A percentile compares a stretch with the other conserved stretches of the same genome.
Conservation (phyloP, 2,113 vertebrate genomes). For the Esox niger region DNA sequence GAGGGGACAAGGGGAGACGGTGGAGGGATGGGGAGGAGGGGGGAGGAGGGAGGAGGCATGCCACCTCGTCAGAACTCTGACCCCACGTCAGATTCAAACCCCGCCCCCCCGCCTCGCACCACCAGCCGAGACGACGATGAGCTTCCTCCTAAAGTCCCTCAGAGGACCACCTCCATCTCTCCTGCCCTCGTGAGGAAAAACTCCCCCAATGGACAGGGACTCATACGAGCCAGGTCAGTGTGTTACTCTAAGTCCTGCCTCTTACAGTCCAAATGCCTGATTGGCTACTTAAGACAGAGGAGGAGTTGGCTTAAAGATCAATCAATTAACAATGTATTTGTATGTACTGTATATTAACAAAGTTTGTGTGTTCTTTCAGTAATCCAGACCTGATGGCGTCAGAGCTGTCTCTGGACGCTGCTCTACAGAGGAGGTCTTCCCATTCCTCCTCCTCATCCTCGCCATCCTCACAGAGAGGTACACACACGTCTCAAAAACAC, state of each 20-base stretch:
- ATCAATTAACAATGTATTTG: too few species aligned
- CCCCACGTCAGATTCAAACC: conserved; percentile 87
- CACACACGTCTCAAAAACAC: not conserved
- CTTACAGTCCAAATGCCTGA: too few species aligned
- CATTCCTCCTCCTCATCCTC: conserved; percentile 96
- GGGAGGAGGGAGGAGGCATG: conserved; percentile 83
- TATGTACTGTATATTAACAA: not conserved
- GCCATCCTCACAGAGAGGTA: conserved; percentile 89
- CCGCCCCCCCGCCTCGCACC: conserved; percentile 79
- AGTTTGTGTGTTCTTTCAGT: conserved; percentile 57
- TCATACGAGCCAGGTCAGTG: conserved; percentile 84
- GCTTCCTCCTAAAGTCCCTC: conserved; percentile 88
- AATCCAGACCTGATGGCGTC: conserved; percentile 90
- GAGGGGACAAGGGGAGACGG: conserved; percentile 87
- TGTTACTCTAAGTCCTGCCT: too few species aligned
- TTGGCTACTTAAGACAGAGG: too few species aligned
- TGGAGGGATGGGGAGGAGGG: conserved; percentile 79
- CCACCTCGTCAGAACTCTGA: conserved; percentile 96
- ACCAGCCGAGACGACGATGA: conserved; percentile 71
- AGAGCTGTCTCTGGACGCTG: conserved; percentile 83
- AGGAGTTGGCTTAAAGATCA: too few species aligned
- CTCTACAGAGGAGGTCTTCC: conserved; percentile 89
- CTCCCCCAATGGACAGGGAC: conserved; percentile 81
- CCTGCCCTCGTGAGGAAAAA: conserved; percentile 92
- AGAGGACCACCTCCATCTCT: conserved; percentile 94